Evolutionary conservation across 2,888 invertebrate species (phyloP), one percentile per base, ranked within the genome.

Genomic region (Lymantria monacha): DNA sequence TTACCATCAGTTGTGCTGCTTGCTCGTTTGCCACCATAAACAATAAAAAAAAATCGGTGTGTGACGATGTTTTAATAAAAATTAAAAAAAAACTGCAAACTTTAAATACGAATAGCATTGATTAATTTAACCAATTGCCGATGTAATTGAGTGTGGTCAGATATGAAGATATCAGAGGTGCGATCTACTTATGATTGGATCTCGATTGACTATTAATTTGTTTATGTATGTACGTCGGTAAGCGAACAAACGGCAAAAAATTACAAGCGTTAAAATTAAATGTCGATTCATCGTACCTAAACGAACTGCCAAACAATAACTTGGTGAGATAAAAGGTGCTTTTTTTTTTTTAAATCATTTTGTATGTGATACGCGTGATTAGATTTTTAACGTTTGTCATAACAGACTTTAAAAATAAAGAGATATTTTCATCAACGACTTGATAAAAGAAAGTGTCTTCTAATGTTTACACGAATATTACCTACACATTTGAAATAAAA

Each of bases 171-270:
- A 85, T 87, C 83, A 78, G 74, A 63, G 61, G 54, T 64, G 66
- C 70, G 72, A 85, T 84, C 82, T 79, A 59, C 60, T 76, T 79
- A 72, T 78, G 85, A 89, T 89, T 84, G 80, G 75, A 73, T 76
- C 69, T 66, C 75, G 80, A 83, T 84, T 79, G 76, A 68, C 74
- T 75, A 68, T 81, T 81, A 82, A 85, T 83, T 82, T 78, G 76
- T 81, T 78, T 77, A 71, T 69, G 62, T 66, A 38, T 68, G 51
- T 46, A 55, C 59, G 51, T 47, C 49, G 42, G 45, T 14, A 49
- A 50, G 49, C 50, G 33, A 43, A 54, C 46, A 69, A 69, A 60
- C 57, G 48, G 53, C 55, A 69, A 70, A 70, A 70, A 69, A 60
- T 48, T 51, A 22, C 51, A 65, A 63, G 65, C 66, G 66, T 62